A percentile compares a stretch with the other conserved stretches of the same genome.
Evolutionary conservation across 2,888 invertebrate species (phyloP).

Genomic region (Ormyrus rosae): DNA sequence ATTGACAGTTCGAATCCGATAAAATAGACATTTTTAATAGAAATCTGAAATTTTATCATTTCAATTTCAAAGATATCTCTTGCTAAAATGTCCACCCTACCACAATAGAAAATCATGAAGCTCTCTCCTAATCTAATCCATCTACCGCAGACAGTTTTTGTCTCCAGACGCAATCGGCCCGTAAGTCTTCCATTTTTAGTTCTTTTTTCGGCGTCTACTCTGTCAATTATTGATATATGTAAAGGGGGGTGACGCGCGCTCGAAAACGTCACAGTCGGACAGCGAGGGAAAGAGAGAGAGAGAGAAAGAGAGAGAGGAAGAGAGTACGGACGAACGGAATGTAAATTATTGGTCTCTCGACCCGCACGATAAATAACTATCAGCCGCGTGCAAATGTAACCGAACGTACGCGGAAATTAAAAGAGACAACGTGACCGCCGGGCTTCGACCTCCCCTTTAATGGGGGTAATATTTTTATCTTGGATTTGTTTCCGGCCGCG

Average conservation of each 20-base stretch:
- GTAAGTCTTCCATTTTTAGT: conserved; percentile 11
- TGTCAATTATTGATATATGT: conserved; percentile 65
- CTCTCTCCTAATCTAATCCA: not conserved
- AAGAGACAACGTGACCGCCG: conserved; percentile 39
- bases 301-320: conserved; percentile 7
- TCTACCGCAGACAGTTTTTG: not conserved
- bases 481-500: conserved; percentile 9
- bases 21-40: too few species aligned
- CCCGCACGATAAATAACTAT: conserved; percentile 56
- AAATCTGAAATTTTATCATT: not conserved
- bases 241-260: conserved; percentile 59
- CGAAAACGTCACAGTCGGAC: conserved; percentile 43
- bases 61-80: not conserved
- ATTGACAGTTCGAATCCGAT: too few species aligned
- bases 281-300: conserved; percentile 2
- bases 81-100: not conserved
- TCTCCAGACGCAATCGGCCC: not conserved
- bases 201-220: conserved; percentile 53
- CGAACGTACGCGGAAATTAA: conserved; percentile 50
- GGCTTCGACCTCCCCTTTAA: conserved; percentile 9
- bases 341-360: conserved; percentile 56
- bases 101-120: not conserved
- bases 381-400: conserved; percentile 50
- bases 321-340: conserved; percentile 39
- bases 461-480: conserved; percentile 48